phyloP scores from a whole-genome alignment of 2,888 invertebrate species.

The Homarus gammarus region DNA sequence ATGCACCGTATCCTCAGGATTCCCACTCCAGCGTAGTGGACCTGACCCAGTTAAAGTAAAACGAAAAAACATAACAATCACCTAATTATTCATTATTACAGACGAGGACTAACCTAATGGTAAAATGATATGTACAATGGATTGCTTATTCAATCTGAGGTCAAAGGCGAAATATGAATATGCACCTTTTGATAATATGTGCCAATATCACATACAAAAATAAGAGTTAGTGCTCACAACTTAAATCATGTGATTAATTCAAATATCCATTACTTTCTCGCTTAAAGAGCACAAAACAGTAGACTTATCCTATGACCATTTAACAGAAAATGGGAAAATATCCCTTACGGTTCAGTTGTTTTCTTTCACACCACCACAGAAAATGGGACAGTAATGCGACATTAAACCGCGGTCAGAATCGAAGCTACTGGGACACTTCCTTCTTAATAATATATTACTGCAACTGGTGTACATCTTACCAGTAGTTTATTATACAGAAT shows the following conservation, averaged over 20 bases:
- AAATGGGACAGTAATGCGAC: conserved; percentile 65
- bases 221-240: conserved; percentile 72
- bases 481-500: conserved; percentile 67
- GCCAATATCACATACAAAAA: conserved; percentile 74
- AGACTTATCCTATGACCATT: conserved; percentile 70
- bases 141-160: conserved; percentile 69
- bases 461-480: conserved; percentile 69
- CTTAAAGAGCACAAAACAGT: conserved; percentile 63
- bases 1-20: conserved; percentile 50
- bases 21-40: conserved; percentile 40
- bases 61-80: conserved; percentile 70
- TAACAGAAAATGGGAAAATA: conserved; percentile 70
- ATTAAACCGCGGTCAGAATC: conserved; percentile 44
- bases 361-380: conserved; percentile 63
- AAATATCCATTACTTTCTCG: conserved; percentile 60
- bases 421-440: conserved; percentile 60
- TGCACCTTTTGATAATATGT: conserved; percentile 73
- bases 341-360: conserved; percentile 55
- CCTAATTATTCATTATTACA: conserved; percentile 70
- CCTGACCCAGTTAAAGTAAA: conserved; percentile 60
- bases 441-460: conserved; percentile 49
- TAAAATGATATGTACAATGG: conserved; percentile 74
- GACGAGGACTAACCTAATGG: conserved; percentile 71
- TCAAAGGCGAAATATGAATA: conserved; percentile 71
- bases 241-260: conserved; percentile 66